Evolutionary conservation across 2,113 vertebrate species (phyloP).

Genomic region (Ptilonorhynchus violaceus): DNA sequence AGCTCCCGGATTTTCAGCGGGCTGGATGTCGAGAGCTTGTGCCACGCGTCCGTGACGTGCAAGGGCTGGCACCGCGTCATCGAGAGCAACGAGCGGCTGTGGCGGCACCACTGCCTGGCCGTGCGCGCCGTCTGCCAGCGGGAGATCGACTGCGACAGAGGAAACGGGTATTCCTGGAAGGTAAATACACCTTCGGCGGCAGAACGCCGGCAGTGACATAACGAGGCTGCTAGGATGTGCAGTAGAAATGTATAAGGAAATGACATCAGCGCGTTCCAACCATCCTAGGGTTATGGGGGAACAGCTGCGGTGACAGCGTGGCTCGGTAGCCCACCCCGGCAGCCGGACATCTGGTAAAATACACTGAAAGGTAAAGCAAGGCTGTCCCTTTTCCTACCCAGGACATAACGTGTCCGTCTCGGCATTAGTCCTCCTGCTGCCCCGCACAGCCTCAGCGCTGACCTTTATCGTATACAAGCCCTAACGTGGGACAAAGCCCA

Average conservation of each 20-base stretch:
- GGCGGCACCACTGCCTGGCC: slow-evolving; percentile 80
- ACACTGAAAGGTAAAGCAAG: neutral
- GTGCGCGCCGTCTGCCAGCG: slow-evolving; percentile 73
- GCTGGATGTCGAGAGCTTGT: slow-evolving; percentile 81
- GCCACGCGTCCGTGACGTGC: slow-evolving; percentile 78
- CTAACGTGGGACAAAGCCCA: fast-evolving
- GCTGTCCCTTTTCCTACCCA: fast-evolving
- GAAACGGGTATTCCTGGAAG: slow-evolving; percentile 84
- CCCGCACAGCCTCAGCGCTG: neutral
- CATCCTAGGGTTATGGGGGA: fast-evolving
- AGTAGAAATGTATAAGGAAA: fast-evolving
- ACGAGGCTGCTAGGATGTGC: neutral
- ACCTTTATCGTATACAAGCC: fast-evolving
- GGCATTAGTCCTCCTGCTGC: fast-evolving
- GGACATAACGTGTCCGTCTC: neutral
- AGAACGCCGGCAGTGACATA: fast-evolving
- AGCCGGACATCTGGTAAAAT: neutral
- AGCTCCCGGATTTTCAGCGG: slow-evolving; percentile 77
- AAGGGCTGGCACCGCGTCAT: slow-evolving; percentile 78
- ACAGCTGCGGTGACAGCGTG: fast-evolving
- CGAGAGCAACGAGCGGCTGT: slow-evolving; percentile 74
- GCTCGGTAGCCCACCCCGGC: neutral
- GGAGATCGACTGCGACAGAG: slow-evolving; percentile 81
- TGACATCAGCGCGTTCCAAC: fast-evolving
- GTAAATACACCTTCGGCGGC: slow-evolving; percentile 39